Conservation (phyloP, 2,888 invertebrate species). For the Apodemia duryi region DNA sequence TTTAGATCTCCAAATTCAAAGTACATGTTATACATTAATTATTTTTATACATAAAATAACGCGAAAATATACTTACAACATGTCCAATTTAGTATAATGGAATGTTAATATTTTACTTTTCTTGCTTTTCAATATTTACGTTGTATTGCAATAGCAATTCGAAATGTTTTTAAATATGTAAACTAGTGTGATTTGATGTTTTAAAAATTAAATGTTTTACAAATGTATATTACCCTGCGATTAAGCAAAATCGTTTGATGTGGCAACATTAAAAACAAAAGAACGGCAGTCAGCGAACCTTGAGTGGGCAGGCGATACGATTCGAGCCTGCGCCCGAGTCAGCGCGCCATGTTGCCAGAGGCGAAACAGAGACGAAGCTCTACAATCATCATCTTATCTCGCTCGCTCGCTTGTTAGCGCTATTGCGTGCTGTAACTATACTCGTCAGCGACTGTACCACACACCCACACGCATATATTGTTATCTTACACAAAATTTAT, state of each 20-base stretch:
- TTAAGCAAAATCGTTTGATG: slow-evolving; percentile 36
- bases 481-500: slow-evolving; percentile 78
- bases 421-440: slow-evolving; percentile 78
- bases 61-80: no score
- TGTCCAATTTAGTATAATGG: no score
- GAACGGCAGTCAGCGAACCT: slow-evolving; percentile 81
- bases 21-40: no score
- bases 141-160: not conserved
- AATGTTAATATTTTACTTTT: no score
- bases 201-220: not conserved
- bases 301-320: slow-evolving; percentile 82
- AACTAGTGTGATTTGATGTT: not conserved
- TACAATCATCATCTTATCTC: slow-evolving; percentile 45
- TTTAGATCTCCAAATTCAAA: no score
- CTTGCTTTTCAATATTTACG: no score
- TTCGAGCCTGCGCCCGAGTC: slow-evolving; percentile 83
- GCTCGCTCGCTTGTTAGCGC: slow-evolving; percentile 77
- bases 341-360: slow-evolving; percentile 74
- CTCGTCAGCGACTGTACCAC: slow-evolving; percentile 73
- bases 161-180: not conserved
- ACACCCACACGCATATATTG: slow-evolving; percentile 75
- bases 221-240: not conserved
- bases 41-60: no score
- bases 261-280: slow-evolving; percentile 79
- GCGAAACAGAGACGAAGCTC: slow-evolving; percentile 52